Evolutionary conservation across 1,140 invertebrate species (phyloP).

Genomic region (Pseudomyrmex flavicornis): DNA sequence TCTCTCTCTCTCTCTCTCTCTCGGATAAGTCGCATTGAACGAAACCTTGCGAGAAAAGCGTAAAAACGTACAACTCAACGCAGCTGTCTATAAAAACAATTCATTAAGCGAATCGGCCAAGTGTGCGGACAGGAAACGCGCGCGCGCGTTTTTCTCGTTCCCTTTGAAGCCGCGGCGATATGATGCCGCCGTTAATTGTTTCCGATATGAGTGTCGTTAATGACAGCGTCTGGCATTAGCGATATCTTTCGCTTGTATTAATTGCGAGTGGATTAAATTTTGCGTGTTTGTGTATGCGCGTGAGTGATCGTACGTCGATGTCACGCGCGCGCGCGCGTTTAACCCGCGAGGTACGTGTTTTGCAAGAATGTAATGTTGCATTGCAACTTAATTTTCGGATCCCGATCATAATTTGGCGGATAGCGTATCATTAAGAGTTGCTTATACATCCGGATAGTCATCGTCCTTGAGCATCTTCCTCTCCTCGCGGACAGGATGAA

Average conservation of each 20-base stretch:
- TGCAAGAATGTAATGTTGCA: conserved; percentile 33
- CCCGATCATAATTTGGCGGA: conserved; percentile 50
- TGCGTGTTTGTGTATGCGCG: too few species aligned
- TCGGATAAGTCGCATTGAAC: background rate
- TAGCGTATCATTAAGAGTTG: conserved; percentile 54
- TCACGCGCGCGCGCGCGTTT: background rate
- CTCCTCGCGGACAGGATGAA: background rate
- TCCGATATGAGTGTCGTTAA: conserved; percentile 15
- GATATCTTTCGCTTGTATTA: conserved; percentile 33
- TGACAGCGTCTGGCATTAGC: conserved; percentile 22
- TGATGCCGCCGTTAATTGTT: background rate
- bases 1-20: background rate
- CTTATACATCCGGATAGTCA: conserved; percentile 54
- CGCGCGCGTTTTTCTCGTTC: background rate
- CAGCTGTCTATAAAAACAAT: conserved; percentile 38
- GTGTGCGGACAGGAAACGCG: conserved; percentile 18
- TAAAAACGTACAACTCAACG: background rate
- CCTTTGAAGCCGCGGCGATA: background rate
- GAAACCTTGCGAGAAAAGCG: conserved; percentile 19
- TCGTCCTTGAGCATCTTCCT: conserved; percentile 33
- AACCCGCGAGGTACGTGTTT: conserved; percentile 2
- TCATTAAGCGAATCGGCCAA: conserved; percentile 26
- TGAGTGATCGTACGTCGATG: background rate
- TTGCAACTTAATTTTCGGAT: conserved; percentile 31
- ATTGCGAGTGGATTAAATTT: conserved; percentile 4